Base-by-base conservation (phyloP, 2,888 invertebrate species). In the Ichneumoninae sp. region DNA sequence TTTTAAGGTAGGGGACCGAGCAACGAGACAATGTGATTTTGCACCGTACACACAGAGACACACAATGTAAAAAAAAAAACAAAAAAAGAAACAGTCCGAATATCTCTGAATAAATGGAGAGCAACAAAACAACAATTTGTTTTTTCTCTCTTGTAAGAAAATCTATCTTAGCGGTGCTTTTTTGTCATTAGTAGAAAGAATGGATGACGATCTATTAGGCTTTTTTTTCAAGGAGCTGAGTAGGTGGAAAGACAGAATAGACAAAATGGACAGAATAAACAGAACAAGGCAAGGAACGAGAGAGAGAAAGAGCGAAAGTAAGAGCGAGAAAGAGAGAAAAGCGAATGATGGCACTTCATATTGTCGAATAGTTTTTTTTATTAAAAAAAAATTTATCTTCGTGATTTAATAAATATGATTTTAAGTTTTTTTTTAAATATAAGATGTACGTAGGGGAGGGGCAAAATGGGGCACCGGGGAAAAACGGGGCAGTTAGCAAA, bases 21-120 rank as follows among this genome's bases (percentile, higher is more conserved):
- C 13, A 81, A 77, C 65, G 73, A 60, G 57, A 81, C 26, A 50
- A 85, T 86, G 85, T 88, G 91, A 92, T 92, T 92, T 92, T 92
- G 92, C 92, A 92, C 92, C 92, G 91, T 88, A 89, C 91, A 89
- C 90, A 88, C 90, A 88, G 87, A 87, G 36, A 10, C 88, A 88
- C 88, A 87, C 71, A 47, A 65, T 50, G 16, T 22, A 60, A 22
- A 26, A 60, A 60, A 74, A 63, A 66, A 44, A 50, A 77, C 36
- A 22, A 52, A 16, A 16, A 54, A 66, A 3, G 16, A 36, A 4
- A 70, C 16, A 44, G 16, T 76, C 50, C 44, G 30, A 22, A 30
- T 47, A 63, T 83, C 60, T 36, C 63, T 26, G 44, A 70, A 19
- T 80, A 7, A 16, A 66, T n/a, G 73, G 60, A 60, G 52, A 69